Base-by-base conservation (phyloP, 2,113 vertebrate species). In the Mirza zaza region DNA sequence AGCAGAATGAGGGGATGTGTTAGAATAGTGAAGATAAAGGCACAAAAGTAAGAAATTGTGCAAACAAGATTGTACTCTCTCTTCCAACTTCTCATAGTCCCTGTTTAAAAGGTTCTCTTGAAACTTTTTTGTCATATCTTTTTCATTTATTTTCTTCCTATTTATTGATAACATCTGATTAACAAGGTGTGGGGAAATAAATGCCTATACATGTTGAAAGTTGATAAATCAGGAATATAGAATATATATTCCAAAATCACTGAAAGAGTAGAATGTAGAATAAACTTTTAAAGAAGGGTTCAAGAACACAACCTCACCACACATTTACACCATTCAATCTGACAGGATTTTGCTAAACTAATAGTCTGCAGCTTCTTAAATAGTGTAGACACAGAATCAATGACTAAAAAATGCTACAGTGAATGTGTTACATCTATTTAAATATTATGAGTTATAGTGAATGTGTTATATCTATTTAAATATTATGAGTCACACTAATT, bases 301-400 rank as follows among this genome's bases (percentile, higher is more conserved):
- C 27, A 71, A 48, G 1, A 52, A 93, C 76, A 55, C 65, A 87
- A 32, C 3, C 75, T 95, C n/a, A 39, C 83, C 83, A 80, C 2
- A 34, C 6, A 59, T 10, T 89, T 91, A 11, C 87, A 32, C 8
- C 4, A 25, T 6, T 27, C 25, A 91, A 80, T 80, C 8, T 50
- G 39, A 61, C 50, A 17, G 36, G 70, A 63, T 91, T 95, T 96
- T 95, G 29, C 17, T 80, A 50, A 96, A 92, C 27, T 48, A 83
- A 57, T 34, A 75, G 34, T 61, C 36, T 89, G 5, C 32, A 79
- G 15, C 25, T 89, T 67, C 59, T 95, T 79, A 29, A 42, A 32
- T 18, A 70, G 48, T 50, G n/a, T 57, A 32, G 2, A 20, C 2
- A 79, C 1, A 93, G 76, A 81, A 88, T 71, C 45, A 90, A 21